Evolutionary conservation across 2,797 vertebrate species (phyloP).

Genomic region (Vultur gryphus): DNA sequence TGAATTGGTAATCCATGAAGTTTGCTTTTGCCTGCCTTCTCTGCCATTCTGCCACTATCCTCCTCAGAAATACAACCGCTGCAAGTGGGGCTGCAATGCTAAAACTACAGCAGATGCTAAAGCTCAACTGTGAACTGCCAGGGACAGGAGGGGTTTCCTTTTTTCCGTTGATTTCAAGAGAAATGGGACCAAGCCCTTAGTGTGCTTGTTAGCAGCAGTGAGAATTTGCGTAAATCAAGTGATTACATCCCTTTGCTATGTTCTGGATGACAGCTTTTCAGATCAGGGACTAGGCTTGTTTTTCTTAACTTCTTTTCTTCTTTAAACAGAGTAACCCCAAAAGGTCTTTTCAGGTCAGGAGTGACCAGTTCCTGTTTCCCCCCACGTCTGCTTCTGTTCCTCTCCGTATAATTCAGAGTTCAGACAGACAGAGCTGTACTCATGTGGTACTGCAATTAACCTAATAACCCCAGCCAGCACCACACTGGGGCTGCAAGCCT

Average conservation of each 20-base stretch:
- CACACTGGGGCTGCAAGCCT: rapidly evolving
- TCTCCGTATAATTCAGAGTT: background rate
- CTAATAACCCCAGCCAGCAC: background rate
- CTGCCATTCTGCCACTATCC: rapidly evolving
- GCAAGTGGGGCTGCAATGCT: background rate
- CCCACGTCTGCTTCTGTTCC: background rate
- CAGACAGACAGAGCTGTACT: background rate
- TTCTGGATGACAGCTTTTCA: background rate
- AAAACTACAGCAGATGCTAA: background rate
- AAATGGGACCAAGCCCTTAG: background rate
- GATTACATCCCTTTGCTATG: rapidly evolving
- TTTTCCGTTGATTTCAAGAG: background rate
- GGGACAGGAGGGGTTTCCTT: background rate
- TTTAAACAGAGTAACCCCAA: background rate
- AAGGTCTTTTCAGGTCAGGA: background rate
- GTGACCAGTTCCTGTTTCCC: background rate
- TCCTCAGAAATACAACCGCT: background rate
- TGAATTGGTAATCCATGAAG: background rate
- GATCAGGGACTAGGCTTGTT: background rate
- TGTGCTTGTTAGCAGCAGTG: background rate
- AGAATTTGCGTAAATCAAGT: background rate
- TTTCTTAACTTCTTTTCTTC: background rate
- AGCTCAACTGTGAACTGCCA: background rate
- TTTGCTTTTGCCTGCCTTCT: background rate
- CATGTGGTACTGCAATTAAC: background rate